Evolutionary conservation across 2,113 vertebrate genomes (phyloP).

Genomic region (Cottus gobio): DNA sequence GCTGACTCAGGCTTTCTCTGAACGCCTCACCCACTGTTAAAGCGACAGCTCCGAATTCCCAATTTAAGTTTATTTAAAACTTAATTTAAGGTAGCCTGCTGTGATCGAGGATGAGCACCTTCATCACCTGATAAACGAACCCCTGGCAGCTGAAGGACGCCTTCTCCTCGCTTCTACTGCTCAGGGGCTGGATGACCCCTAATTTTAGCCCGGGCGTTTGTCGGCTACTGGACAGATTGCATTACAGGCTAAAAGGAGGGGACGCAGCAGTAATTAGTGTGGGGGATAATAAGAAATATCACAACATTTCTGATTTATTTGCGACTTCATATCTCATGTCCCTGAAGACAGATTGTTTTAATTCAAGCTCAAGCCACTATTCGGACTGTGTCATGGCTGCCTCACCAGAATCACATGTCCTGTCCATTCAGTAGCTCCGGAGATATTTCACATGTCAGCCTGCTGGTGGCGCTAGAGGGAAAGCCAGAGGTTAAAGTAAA

Average conservation of each 20-base stretch:
- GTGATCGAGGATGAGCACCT: conserved; percentile 9
- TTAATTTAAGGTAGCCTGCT: too few species aligned
- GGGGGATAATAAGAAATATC: conserved; percentile 10
- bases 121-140: conserved; percentile 20
- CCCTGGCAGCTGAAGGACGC: not conserved
- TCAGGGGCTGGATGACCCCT: conserved; percentile 66
- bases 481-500: not conserved
- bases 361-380: not conserved
- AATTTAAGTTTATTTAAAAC: not conserved
- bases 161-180: conserved; percentile 12
- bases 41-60: not conserved
- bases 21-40: not conserved
- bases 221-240: conserved; percentile 34
- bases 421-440: not conserved
- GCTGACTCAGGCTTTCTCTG: conserved; percentile 4
- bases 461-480: too few species aligned
- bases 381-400: not conserved
- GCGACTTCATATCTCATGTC: not conserved
- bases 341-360: not conserved
- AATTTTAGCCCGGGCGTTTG: conserved; percentile 66
- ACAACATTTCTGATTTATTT: not conserved
- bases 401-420: not conserved
- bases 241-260: conserved; percentile 48
- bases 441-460: not conserved
- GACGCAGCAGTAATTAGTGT: not conserved